Percentiles rank a stretch among this genome's conserved stretches.
These are phyloP conservation scores for Xyliphius kryptos DNA, from an alignment of 2,113 vertebrate genomes.

Conservation along the genomic window DNA sequence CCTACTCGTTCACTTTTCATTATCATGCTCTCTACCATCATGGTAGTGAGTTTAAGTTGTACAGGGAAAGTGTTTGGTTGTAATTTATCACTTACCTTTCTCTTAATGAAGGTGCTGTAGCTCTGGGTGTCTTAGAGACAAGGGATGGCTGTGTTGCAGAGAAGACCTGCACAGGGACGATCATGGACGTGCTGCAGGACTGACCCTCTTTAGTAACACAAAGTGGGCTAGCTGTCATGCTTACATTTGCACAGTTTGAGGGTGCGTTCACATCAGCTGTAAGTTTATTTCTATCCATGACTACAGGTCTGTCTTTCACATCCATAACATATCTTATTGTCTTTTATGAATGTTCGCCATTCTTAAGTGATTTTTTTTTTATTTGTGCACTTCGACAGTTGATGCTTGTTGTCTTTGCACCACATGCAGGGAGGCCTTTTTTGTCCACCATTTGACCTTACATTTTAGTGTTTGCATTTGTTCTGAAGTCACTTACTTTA, in stretches of 20 bases:
- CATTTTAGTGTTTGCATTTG: not conserved
- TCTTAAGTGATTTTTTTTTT: not conserved
- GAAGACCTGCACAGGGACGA: not conserved
- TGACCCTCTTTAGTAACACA: not conserved
- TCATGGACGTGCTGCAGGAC: not conserved
- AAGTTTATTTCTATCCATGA: too few species aligned
- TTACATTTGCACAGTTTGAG: not conserved
- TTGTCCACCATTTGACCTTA: not conserved
- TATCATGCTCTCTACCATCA: too few species aligned
- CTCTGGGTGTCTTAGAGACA: too few species aligned
- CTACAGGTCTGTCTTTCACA: not conserved
- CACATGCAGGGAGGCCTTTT: not conserved
- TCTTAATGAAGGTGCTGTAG: too few species aligned
- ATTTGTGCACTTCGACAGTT: not conserved
- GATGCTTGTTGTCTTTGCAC: not conserved
- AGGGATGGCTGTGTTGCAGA: not conserved
- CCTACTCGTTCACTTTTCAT: too few species aligned
- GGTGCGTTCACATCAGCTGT: not conserved
- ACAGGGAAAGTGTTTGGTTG: too few species aligned
- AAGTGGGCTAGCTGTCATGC: not conserved
- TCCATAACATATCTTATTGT: not conserved
- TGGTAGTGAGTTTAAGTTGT: too few species aligned
- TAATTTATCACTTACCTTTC: too few species aligned
- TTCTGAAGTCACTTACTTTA: constrained; percentile 3
- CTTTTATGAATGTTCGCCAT: not conserved